Conservation (phyloP, 2,113 vertebrate species). For the Neolamprologus sp. region DNA sequence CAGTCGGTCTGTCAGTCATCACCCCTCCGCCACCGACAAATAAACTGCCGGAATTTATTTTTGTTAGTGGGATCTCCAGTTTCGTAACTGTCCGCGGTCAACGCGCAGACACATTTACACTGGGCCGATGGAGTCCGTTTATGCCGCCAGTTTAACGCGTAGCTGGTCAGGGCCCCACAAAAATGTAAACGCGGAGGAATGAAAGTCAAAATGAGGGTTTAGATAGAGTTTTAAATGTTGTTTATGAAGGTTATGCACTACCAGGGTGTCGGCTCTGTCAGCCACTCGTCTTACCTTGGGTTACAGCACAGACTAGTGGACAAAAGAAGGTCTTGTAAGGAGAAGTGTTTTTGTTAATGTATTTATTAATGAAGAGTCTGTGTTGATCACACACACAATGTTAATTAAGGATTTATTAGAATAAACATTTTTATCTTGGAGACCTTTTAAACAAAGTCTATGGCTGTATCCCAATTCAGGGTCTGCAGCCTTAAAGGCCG, state of each 20-base stretch:
- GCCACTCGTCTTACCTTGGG: conserved; percentile 3
- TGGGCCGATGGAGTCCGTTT: not conserved
- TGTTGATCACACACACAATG: not conserved
- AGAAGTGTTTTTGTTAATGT: not conserved
- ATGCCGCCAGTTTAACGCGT: not conserved
- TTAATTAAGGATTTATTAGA: not conserved
- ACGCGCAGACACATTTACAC: not conserved
- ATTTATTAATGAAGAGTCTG: not conserved
- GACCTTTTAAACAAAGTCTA: not conserved
- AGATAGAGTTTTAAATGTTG: not conserved
- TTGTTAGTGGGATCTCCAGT: not conserved
- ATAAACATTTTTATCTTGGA: not conserved
- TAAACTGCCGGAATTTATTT: conserved; percentile 24
- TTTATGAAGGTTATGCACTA: not conserved
- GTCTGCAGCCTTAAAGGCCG: no score
- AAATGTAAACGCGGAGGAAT: not conserved
- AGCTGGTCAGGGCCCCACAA: not conserved
- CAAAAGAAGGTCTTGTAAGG: not conserved
- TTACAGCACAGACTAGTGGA: conserved; percentile 72
- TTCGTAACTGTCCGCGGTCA: not conserved
- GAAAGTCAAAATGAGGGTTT: not conserved
- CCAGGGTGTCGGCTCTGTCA: not conserved
- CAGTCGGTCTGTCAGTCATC: conserved; percentile 26
- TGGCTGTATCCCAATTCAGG: no score
- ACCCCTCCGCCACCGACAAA: conserved; percentile 14